phyloP scores from a whole-genome alignment of 2,113 vertebrate species.

The Nymphicus hollandicus region DNA sequence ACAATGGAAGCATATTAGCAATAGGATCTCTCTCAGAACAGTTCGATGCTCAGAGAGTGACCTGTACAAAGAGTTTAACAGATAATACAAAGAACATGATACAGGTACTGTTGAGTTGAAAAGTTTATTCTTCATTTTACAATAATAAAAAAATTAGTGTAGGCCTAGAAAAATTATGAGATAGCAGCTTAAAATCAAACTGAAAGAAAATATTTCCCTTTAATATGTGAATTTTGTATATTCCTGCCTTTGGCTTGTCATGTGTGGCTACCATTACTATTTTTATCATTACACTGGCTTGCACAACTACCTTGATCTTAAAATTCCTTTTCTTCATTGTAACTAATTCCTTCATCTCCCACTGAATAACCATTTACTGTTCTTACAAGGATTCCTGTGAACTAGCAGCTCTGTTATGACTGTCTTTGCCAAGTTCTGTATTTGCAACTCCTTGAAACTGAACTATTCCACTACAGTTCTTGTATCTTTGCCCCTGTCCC shows the following conservation, averaged over 20 bases:
- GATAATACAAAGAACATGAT: background rate
- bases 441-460: background rate
- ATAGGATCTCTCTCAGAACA: background rate
- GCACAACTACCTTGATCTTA: background rate
- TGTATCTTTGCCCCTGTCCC: background rate
- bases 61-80: background rate
- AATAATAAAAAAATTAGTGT: background rate
- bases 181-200: background rate
- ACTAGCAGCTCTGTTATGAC: background rate
- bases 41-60: background rate
- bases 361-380: background rate
- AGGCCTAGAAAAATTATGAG: background rate
- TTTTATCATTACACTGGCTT: background rate
- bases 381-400: background rate
- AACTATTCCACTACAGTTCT: background rate
- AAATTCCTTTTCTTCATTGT: background rate
- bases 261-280: background rate
- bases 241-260: background rate
- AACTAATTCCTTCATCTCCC: background rate
- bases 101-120: background rate
- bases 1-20: background rate
- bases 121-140: background rate
- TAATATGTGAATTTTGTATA: background rate
- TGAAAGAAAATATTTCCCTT: background rate
- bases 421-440: background rate